Evolutionary conservation across 2,797 vertebrate genomes (phyloP), one percentile per base, ranked within the genome.

Genomic region (Anniella stebbinsi): DNA sequence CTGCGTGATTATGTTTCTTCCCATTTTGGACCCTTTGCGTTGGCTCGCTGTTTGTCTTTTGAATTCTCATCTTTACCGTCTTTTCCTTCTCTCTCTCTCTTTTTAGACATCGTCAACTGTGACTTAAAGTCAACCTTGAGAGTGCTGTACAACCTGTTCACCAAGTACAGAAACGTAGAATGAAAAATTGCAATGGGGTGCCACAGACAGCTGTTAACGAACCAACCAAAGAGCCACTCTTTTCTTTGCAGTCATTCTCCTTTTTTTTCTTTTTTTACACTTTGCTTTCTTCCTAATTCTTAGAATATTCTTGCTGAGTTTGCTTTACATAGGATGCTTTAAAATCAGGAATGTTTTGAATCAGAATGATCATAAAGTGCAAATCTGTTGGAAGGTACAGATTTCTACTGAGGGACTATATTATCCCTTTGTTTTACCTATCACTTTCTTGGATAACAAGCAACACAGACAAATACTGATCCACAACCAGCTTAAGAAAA

Each of bases 81-180:
- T 66, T 92, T 86, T 91, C 73, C 81, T 82, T 92, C 91, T 84
- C 94, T 92, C 94, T 88, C 90, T 82, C 57, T 57, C 36, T 72
- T 94, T 91, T 90, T 85, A 99, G 99, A 99, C 95, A 99, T 99
- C 1, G 99, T 99, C 94, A 99, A 99, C 97, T 99, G 99, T 93
- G 99, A 99, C 96, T 97, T 99, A 87, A 99, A 99, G 94, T 99
- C 99, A 4, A 99, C 99, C 0, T 97, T 99, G 91, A 98, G 99
- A 77, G 99, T 99, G 86, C 97, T 99, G 60, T 99, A 99, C 97
- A 99, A 99, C 95, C 98, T 99, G 93, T 99, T 99, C 97, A 99
- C 98, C 96, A 98, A 98, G 93, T 99, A 99, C 97, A 97, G 99
- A 93, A 98, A 98, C 0, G 97, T 99, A 90, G 98, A 99, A 85